Base-by-base conservation (phyloP, 2,888 invertebrate genomes). In the Heliconius cydno region DNA sequence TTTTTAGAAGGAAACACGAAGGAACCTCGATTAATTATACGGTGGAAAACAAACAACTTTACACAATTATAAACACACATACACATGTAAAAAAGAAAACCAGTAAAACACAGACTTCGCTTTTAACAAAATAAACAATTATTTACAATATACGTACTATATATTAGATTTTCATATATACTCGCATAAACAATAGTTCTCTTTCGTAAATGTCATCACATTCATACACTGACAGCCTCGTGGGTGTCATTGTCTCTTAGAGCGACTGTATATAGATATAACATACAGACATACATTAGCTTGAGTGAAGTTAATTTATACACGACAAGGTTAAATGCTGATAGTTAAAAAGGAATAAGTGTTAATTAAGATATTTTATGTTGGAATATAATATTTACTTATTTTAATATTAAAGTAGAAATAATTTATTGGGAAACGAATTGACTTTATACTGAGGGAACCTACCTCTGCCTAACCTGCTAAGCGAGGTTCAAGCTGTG, bases 171-270 rank as follows among this genome's bases (percentile, higher is more conserved):
- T 9, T 9, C 34, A 71, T 46, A 71, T 30, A 30, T 46, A 34
- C 7, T 34, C 1, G 1, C 34, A 46, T 25, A 28, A 46, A 70
- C 41, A 41, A 38, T 30, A 15, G 34, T n/a, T 73, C 1, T 73
- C 34, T 73, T 34, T 34, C 25, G 34, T 25, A 73, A 57, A 73
- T 60, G 34, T 73, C 72, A 57, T 34, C 15, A 30, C 30, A 73
- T 73, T 60, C 60, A 25, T 38, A 73, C n/a, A 19, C 15, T 73
- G 73, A 38, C 73, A 60, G 9, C n/a, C 73, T 73, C 60, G 60
- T 57, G n/a, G 73, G 15, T 60, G 13, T 34, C n/a, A 73, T 73
- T 73, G 73, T 73, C 60, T 73, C 34, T n/a, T 25, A n/a, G n/a
- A 73, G 34, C 25, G 73, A 38, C 73, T 30, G 6, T 25, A 19